Conservation (phyloP, 1,140 invertebrate genomes). For the Drosophila mauritiana region DNA sequence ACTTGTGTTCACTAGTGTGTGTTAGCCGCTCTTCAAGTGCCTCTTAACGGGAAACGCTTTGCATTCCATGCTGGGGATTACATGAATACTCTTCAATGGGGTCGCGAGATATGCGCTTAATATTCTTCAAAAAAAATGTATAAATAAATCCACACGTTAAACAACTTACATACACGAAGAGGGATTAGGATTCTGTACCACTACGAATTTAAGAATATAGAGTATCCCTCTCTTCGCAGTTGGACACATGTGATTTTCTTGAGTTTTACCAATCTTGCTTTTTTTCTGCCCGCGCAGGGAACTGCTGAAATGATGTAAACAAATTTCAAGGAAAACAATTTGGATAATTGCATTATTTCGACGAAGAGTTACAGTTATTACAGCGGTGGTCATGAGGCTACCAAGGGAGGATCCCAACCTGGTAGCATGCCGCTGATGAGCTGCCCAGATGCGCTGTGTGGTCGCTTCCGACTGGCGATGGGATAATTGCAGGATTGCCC, state of each 20-base stretch:
- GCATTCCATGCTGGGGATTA: constrained; percentile 46
- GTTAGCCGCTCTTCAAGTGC: constrained; percentile 61
- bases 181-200: too few relatives aligned
- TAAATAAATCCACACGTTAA: too few relatives aligned
- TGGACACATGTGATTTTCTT: background rate
- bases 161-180: too few relatives aligned
- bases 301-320: constrained; percentile 73
- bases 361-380: constrained; percentile 76
- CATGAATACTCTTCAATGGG: too few relatives aligned
- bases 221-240: background rate
- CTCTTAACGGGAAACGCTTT: constrained; percentile 75
- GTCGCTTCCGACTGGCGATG: constrained; percentile 52
- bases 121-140: too few relatives aligned
- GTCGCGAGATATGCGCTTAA: too few relatives aligned
- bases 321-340: constrained; percentile 83
- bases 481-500: constrained; percentile 40
- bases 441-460: constrained; percentile 52
- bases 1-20: constrained; percentile 7
- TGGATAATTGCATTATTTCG: constrained; percentile 83
- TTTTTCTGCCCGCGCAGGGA: constrained; percentile 46
- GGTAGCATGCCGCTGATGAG: constrained; percentile 12
- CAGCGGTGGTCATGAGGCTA: constrained; percentile 10
- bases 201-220: background rate
- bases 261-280: background rate
- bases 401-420: background rate